phyloP scores from a whole-genome alignment of 2,113 vertebrate genomes.

The Hippolais icterina region DNA sequence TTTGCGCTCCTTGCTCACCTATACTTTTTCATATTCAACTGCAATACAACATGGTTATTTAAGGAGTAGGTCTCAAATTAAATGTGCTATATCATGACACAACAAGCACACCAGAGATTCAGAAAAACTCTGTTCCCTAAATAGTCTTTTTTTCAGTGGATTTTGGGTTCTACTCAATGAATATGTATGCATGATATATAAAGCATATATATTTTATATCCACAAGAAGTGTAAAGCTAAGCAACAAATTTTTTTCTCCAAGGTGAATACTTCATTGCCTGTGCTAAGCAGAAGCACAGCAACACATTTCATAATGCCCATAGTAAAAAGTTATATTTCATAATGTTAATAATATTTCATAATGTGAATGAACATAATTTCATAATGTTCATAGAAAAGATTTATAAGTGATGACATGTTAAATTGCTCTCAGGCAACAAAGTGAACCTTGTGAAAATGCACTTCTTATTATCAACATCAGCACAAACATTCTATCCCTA shows the following conservation, averaged over 20 bases:
- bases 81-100: not conserved
- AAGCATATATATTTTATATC: not conserved
- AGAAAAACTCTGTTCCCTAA: not conserved
- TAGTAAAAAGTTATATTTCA: not conserved
- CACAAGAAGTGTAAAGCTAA: not conserved
- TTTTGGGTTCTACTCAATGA: not conserved
- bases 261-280: not conserved
- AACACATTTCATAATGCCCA: not conserved
- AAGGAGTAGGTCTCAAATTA: not conserved
- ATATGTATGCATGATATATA: not conserved
- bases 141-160: not conserved
- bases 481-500: not conserved
- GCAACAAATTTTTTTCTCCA: not conserved
- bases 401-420: not conserved
- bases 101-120: not conserved
- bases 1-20: not conserved
- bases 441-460: not conserved
- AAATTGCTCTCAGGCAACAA: not conserved
- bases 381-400: not conserved
- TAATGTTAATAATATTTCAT: not conserved
- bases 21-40: not conserved
- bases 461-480: not conserved
- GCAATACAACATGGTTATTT: not conserved
- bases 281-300: not conserved
- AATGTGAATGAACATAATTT: not conserved